Conservation (phyloP, 2,888 invertebrate species). For the Zaprionus lineosus region DNA sequence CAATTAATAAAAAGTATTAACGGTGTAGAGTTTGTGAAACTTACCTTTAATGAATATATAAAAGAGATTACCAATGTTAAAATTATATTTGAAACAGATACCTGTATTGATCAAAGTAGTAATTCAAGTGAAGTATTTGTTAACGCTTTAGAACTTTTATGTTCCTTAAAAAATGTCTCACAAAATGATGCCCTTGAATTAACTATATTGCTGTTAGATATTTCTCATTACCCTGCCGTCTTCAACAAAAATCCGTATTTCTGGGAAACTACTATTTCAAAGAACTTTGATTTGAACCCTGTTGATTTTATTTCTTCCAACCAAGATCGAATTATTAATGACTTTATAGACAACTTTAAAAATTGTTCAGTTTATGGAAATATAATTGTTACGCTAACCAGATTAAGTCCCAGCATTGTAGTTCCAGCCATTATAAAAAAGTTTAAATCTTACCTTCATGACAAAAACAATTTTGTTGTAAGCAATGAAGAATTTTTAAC, state of each 20-base stretch:
- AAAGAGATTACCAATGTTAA: constrained; percentile 87
- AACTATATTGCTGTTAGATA: constrained; percentile 87
- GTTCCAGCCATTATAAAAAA: constrained; percentile 86
- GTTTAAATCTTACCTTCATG: constrained; percentile 86
- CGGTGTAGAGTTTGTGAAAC: constrained; percentile 86
- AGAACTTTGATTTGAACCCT: constrained; percentile 72
- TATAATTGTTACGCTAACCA: constrained; percentile 88
- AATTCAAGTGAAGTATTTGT: constrained; percentile 74
- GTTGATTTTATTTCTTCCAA: constrained; percentile 85
- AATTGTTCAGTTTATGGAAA: constrained; percentile 86
- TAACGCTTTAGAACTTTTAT: constrained; percentile 76
- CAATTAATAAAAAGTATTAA: constrained; percentile 85
- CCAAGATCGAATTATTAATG: constrained; percentile 85
- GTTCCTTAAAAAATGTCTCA: constrained; percentile 68
- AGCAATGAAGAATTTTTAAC: constrained; percentile 91
- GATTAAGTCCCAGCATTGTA: constrained; percentile 86
- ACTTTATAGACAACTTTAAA: constrained; percentile 86
- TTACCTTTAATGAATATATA: constrained; percentile 87
- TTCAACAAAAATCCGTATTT: constrained; percentile 85
- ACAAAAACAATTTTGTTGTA: constrained; percentile 87
- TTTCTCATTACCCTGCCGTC: constrained; percentile 90
- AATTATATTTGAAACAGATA: constrained; percentile 79
- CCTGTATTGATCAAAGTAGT: constrained; percentile 55
- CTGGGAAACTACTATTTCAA: constrained; percentile 87
- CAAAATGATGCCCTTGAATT: constrained; percentile 85